These are phyloP conservation scores for Macrosiphum euphorbiae DNA, from an alignment of 2,888 invertebrate genomes.

Conservation along the genomic window DNA sequence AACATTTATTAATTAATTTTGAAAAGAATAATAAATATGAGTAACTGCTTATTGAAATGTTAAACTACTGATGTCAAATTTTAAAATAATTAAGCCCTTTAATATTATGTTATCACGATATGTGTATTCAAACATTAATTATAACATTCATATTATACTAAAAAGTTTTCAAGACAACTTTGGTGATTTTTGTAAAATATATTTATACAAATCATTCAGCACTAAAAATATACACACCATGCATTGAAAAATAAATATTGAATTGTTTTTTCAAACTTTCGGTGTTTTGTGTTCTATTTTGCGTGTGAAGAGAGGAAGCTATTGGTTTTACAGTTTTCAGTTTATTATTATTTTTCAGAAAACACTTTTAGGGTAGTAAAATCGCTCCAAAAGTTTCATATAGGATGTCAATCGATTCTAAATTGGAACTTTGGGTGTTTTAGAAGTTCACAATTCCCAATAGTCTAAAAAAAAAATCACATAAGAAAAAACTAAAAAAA, in stretches of 20 bases:
- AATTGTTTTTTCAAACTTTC: neutral
- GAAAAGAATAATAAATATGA: neutral
- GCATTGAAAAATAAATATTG: neutral
- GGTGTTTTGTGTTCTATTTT: neutral
- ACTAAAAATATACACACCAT: neutral
- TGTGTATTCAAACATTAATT: neutral
- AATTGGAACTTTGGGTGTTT: conserved; percentile 11
- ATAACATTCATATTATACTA: neutral
- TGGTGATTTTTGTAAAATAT: neutral
- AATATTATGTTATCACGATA: no score
- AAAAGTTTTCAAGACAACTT: neutral
- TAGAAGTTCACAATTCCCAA: conserved; percentile 13
- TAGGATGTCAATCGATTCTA: neutral
- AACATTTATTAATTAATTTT: neutral
- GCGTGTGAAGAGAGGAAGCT: neutral
- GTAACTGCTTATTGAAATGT: neutral
- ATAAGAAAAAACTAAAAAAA: neutral
- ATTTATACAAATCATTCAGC: neutral
- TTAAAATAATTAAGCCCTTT: neutral
- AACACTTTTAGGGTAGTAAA: conserved; percentile 4
- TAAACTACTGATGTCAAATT: neutral
- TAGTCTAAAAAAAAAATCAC: conserved; percentile 7
- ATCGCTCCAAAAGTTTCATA: conserved; percentile 8
- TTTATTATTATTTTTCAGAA: conserved; percentile 18
- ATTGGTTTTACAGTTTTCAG: conserved; percentile 19